Conservation (phyloP, 1,140 invertebrate genomes). For the Notospermus geniculatus region DNA sequence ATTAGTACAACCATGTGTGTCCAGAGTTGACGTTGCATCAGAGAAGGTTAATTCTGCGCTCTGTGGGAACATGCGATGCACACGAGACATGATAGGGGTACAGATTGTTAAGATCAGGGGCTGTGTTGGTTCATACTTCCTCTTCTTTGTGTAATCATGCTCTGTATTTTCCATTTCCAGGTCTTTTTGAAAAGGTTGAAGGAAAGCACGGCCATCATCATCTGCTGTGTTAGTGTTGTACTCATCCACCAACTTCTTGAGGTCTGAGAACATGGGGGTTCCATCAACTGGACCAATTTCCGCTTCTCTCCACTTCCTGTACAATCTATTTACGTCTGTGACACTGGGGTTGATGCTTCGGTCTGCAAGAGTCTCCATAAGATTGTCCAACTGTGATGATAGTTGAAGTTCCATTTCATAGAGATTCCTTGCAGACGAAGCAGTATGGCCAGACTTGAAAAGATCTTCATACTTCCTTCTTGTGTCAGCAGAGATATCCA, state of each 20-base stretch:
- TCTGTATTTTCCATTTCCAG: too few species aligned
- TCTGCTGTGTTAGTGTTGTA: neutral
- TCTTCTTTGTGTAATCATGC: too few species aligned
- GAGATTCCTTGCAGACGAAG: neutral
- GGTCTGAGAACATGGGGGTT: neutral
- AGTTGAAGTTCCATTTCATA: neutral
- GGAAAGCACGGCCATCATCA: too few species aligned
- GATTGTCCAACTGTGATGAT: neutral
- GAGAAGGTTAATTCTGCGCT: neutral
- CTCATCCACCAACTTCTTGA: neutral
- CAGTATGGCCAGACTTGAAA: neutral
- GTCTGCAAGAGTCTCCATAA: neutral
- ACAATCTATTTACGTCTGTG: neutral
- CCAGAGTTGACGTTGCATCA: neutral
- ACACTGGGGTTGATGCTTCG: neutral
- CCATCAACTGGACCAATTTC: neutral
- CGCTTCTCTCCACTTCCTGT: neutral
- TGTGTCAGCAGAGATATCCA: neutral
- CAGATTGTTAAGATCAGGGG: too few species aligned
- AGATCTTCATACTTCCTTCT: neutral
- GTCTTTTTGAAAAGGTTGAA: too few species aligned
- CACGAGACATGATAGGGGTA: neutral
- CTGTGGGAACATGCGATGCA: neutral
- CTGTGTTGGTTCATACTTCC: too few species aligned
- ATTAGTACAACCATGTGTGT: neutral